Conservation (phyloP, 2,113 vertebrate species). For the Callithrix jacchus region DNA sequence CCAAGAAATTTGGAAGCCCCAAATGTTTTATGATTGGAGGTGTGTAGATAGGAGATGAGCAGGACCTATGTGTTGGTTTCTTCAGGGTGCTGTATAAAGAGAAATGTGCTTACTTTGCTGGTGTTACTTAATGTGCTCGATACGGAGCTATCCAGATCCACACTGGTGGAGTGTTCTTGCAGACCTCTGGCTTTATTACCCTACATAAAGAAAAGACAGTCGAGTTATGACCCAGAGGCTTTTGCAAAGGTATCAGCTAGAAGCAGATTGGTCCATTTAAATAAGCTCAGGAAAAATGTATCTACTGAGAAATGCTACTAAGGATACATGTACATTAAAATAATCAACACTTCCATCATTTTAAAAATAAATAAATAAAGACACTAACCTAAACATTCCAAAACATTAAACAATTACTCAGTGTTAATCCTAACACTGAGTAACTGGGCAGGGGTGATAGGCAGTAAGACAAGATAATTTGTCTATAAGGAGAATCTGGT, state of each 20-base stretch:
- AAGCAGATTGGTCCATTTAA: neutral
- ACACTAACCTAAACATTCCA: neutral
- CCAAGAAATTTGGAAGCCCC: neutral
- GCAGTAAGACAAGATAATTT: neutral
- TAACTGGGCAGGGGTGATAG: neutral
- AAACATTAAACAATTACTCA: no score
- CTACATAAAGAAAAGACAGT: conserved; percentile 80
- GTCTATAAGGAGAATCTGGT: neutral
- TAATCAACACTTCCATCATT: neutral
- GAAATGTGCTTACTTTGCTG: conserved; percentile 83
- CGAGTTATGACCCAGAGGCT: neutral
- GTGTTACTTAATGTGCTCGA: conserved; percentile 83
- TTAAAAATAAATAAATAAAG: neutral
- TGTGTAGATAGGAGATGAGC: accelerated
- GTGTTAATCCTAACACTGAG: no score
- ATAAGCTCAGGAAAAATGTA: neutral
- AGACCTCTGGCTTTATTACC: conserved; percentile 88
- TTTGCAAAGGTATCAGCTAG: neutral
- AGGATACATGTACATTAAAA: neutral
- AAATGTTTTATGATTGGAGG: no score
- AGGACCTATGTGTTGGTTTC: neutral
- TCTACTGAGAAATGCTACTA: neutral
- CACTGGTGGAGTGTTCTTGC: conserved; percentile 83
- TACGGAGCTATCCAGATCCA: conserved; percentile 83
- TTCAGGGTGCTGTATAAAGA: neutral